These are phyloP conservation scores for Oreortyx pictus DNA, from an alignment of 2,797 vertebrate species.

Conservation along the genomic window DNA sequence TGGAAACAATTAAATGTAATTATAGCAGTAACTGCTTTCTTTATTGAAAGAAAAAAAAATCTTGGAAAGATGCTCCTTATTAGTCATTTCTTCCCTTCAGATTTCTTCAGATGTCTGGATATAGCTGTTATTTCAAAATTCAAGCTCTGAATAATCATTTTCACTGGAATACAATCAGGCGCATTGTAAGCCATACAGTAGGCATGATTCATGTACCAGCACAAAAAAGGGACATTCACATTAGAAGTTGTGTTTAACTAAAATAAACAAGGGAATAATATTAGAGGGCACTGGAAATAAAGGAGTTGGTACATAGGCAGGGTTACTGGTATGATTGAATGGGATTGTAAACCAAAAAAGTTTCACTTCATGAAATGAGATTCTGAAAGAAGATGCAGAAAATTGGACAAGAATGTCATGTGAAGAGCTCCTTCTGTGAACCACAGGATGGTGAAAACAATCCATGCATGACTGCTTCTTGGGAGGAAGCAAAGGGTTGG, in stretches of 20 bases:
- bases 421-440: neutral
- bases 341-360: neutral
- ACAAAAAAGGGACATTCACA: neutral
- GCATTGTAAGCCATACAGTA: neutral
- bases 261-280: neutral
- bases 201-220: neutral
- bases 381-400: neutral
- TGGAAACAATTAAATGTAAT: slow-evolving; percentile 3
- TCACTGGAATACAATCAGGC: neutral
- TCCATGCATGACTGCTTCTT: neutral
- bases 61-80: neutral
- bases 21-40: neutral
- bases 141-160: neutral
- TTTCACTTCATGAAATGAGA: neutral
- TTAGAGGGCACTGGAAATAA: neutral
- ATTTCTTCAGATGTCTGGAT: neutral
- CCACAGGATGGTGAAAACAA: neutral
- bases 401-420: neutral
- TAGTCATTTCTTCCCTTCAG: neutral
- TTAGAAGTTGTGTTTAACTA: neutral
- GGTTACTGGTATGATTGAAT: neutral
- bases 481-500: slow-evolving; percentile 2
- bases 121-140: neutral
- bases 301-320: neutral
- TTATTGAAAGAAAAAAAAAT: neutral